phyloP scores from a whole-genome alignment of 2,888 invertebrate genomes.

The Slavum lentiscoides region DNA sequence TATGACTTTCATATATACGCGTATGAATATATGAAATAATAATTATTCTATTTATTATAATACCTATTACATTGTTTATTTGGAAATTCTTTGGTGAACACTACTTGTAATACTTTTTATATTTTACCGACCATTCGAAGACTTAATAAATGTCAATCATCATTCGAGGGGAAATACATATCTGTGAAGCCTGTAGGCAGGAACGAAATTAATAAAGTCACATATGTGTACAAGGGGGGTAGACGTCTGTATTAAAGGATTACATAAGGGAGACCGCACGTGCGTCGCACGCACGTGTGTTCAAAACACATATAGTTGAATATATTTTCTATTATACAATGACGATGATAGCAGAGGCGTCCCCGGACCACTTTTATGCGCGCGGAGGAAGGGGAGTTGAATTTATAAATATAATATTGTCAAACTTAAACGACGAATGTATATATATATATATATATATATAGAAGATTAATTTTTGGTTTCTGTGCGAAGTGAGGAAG shows the following conservation, averaged over 20 bases:
- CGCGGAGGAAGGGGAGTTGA: no score
- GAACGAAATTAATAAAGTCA: slow-evolving; percentile 48
- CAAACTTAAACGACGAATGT: no score
- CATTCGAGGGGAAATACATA: neutral
- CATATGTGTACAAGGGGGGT: slow-evolving; percentile 31
- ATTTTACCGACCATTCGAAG: neutral
- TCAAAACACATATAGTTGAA: slow-evolving; percentile 41
- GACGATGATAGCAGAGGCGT: neutral
- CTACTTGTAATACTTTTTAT: neutral
- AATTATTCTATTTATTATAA: no score
- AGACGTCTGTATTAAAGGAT: slow-evolving; percentile 38
- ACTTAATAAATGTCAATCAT: slow-evolving; percentile 50
- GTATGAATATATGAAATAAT: no score
- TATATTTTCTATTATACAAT: slow-evolving; percentile 28
- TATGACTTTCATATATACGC: no score
- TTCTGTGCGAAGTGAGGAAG: no score
- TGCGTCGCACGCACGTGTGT: slow-evolving; percentile 32
- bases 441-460: no score
- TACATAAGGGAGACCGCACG: slow-evolving; percentile 42
- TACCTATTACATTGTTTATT: no score
- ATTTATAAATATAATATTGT: no score
- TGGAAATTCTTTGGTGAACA: no score
- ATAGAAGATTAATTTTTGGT: no score
- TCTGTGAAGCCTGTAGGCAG: neutral
- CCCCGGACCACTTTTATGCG: no score